Base-by-base conservation (phyloP, 1,140 invertebrate species). In the Limonius californicus region DNA sequence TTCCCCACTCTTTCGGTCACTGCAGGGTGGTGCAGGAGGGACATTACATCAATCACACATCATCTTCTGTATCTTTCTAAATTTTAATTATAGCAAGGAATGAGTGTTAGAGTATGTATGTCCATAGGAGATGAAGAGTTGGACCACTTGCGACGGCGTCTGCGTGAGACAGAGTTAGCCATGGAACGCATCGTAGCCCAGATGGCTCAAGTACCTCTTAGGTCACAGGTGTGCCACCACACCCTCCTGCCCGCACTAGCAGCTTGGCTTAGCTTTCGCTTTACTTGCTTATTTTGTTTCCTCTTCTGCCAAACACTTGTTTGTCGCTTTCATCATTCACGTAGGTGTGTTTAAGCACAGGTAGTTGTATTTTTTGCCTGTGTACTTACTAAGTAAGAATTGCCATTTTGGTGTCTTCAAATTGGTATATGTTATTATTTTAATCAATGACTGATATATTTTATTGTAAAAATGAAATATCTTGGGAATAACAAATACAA, bases 151-250 rank as follows among this genome's bases (percentile, higher is more conserved):
- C 83, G 89, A 70, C 84, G 85, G 71, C 84, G 91, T 63, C 84
- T 95, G 71, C 89, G 89, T 77, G 91, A 95, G 80, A 96, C 92
- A 45, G 92, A 96, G 78, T 84, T 85, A 73, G 90, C 92, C 63
- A 94, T 95, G 92, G 89, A 92, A 79, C 82, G 90, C 75, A 92
- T 95, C 77, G 87, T 94, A 71, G 82, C 84, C 70, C 90, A 94
- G 75, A 93, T 95, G 86, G 87, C 87, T 73, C 82, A 83, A 71
- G 84, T 89, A 68, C 84, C 86, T 69, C 77, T 78, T 32, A 65
- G 68, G 42, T 65, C 66, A 53, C 70, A 74, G 74, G 73, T 76
- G 71, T 71, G 70, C 65, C 53, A 47, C 57, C 35, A n/a, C 63
- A 65, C 64, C 62, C 67, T 67, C 65, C 65, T 68, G 69, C 57